phyloP scores from a whole-genome alignment of 2,797 vertebrate species.

The Limnodromus scolopaceus region DNA sequence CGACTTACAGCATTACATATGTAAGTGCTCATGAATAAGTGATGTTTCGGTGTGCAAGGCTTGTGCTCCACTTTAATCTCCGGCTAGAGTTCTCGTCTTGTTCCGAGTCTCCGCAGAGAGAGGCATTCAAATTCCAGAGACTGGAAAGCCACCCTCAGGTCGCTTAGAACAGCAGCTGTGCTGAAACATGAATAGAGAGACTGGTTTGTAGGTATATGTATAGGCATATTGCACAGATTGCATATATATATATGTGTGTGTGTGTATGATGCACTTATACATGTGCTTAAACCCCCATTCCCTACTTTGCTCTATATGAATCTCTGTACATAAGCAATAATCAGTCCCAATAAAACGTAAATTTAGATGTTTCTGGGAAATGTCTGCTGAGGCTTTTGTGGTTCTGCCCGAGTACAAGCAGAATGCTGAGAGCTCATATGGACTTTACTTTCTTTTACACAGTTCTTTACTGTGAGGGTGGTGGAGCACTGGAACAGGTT shows the following conservation, averaged over 20 bases:
- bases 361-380: neutral
- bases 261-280: no score
- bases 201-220: neutral
- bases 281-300: neutral
- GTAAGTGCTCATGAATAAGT: conserved; percentile 11
- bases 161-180: neutral
- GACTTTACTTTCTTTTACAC: no score
- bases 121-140: neutral
- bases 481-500: no score
- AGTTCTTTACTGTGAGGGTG: no score
- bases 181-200: neutral
- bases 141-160: neutral
- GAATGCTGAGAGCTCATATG: neutral
- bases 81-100: neutral
- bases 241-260: neutral
- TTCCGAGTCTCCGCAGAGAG: neutral
- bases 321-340: neutral
- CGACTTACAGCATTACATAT: neutral
- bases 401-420: neutral
- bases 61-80: conserved; percentile 1
- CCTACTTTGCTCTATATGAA: no score
- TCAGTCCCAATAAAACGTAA: neutral
- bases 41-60: neutral
- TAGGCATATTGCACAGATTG: neutral
- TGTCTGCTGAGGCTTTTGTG: neutral